Base-by-base conservation (phyloP, 2,888 invertebrate genomes). In the Rhopalosiphum nymphaeae region DNA sequence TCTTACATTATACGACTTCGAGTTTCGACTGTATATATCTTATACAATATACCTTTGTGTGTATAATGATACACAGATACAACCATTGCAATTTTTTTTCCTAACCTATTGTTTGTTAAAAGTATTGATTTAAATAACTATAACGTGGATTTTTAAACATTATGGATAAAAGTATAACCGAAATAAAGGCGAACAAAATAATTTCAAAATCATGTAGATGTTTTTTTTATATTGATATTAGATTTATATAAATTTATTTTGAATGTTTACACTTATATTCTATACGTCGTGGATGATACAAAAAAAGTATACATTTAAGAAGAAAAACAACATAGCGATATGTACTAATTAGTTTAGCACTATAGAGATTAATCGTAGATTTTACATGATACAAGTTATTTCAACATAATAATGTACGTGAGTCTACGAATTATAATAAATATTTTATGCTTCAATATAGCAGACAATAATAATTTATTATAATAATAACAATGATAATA, bases 341-440 rank as follows among this genome's bases (percentile, higher is more conserved):
- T 94, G 94, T 94, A 94, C 91, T 94, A 94, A 94, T 94, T 94
- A 94, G 44, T 94, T 91, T 94, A 94, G 94, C 86, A 85, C 94
- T 91, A 36, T 91, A 86, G 44, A 86, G 44, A 61, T 86, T 78
- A 90, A 10, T 61, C 85, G 36, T 91, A 61, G 61, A 85, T 94
- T 53, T 86, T 86, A 90, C 93, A 86, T 42, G n/a, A 42, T 90
- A 49, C 49, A 86, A 16, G 42, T 67, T 86, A 21, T 91, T 94
- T 90, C 42, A 42, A 86, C 90, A 61, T 49, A 44, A 91, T 86
- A 53, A 89, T 21, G 44, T 90, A 89, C 29, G 26, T 92, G 84
- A 78, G 11, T 86, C 90, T 90, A 94, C 49, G 29, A 93, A 85
- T 89, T 53, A 92, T 86, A 91, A 46, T 67, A 92, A 92, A 92